A percentile compares a stretch with the other conserved stretches of the same genome.
Conservation (phyloP, 2,797 vertebrate species). For the Anguilla pacifica region DNA sequence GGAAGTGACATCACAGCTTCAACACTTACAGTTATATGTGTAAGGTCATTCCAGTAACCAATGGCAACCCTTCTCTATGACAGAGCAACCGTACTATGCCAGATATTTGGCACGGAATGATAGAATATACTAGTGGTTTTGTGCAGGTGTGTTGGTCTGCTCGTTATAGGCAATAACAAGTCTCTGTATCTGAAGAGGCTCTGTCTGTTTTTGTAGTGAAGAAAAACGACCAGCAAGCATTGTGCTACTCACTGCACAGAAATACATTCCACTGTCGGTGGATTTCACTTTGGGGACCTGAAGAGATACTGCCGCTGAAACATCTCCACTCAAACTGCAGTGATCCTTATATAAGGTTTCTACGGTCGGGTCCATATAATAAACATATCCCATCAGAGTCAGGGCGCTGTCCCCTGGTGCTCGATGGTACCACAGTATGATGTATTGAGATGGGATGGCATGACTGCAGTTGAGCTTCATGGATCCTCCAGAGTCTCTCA, state of each 20-base stretch:
- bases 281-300: slow-evolving; percentile 43
- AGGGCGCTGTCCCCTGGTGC: slow-evolving; percentile 19
- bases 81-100: too few relatives aligned
- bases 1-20: not conserved
- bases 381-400: slow-evolving; percentile 29
- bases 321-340: slow-evolving; percentile 55
- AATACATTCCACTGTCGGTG: slow-evolving; percentile 56
- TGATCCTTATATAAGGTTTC: too few relatives aligned
- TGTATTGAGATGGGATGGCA: not conserved
- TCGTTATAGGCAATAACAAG: not conserved
- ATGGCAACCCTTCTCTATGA: too few relatives aligned
- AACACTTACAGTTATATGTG: not conserved
- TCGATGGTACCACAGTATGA: slow-evolving; percentile 42
- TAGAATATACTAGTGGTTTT: not conserved
- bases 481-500: slow-evolving; percentile 22
- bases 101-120: not conserved
- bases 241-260: slow-evolving; percentile 63
- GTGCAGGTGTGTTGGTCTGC: not conserved
- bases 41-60: not conserved
- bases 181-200: not conserved
- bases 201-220: slow-evolving; percentile 51
- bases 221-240: slow-evolving; percentile 35
- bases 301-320: slow-evolving; percentile 45
- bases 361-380: fast-evolving
- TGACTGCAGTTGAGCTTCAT: slow-evolving; percentile 35